Evolutionary conservation across 2,113 vertebrate genomes (phyloP), one percentile per base, ranked within the genome.

Genomic region (Eubucco bourcierii): DNA sequence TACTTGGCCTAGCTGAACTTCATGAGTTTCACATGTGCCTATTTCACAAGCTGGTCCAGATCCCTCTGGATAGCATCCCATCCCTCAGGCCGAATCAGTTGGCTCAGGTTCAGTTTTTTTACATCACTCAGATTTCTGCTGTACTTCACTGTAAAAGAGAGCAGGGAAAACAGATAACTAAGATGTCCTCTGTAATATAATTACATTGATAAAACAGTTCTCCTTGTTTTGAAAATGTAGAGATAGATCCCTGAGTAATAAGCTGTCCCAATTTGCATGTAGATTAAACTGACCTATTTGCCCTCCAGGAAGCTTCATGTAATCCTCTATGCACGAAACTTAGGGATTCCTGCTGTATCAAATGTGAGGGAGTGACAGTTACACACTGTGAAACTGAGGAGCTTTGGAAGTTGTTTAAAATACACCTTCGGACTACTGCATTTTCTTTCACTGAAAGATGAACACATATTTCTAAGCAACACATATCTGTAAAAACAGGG

Each of bases 221-320:
- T 80, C 24, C 20, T 63, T 73, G 12, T 72, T 95, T 81, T 2
- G 0, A 90, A 90, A 90, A 82, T 19, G 8, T 39, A 75, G 37
- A 74, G 8, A 25, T 61, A 90, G 76, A 66, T 59, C 90, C 19
- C 29, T 63, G 31, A 33, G 66, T 73, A 85, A 73, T 47, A 80
- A 64, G 8, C 9, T 52, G 86, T 91, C 73, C 64, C 37, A 90
- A 60, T 88, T 91, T 93, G 24, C 52, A 39, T 80, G 34, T 58
- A 92, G 70, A 88, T 91, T 88, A 93, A 91, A 77, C 80, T 83
- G 68, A 86, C 73, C 41, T 86, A 25, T 90, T 95, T 86, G 21
- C 24, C 77, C 20, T 21, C 18, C 15, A 52, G 70, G 70, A 93
- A 84, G 37, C 29, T 56, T 21, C 47, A 53, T 59, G 24, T 67